These are phyloP conservation scores for Cryptoblepharus egeriae DNA, from an alignment of 2,797 vertebrate genomes.

Conservation along the genomic window DNA sequence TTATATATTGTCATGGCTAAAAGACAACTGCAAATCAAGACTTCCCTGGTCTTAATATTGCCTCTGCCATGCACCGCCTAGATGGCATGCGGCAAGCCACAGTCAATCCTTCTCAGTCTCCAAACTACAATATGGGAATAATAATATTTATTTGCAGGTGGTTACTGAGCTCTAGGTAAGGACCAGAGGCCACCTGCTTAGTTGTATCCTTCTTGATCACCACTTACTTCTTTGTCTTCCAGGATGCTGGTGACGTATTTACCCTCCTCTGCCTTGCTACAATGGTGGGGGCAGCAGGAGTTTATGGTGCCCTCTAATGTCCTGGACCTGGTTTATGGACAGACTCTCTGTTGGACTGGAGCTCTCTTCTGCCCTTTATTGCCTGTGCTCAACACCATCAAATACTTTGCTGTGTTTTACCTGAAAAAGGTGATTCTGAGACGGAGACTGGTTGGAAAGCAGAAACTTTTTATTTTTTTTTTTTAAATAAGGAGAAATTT, in stretches of 20 bases:
- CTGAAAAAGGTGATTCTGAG: constrained; percentile 83
- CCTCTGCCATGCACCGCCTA: no score
- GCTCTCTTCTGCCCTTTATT: constrained; percentile 89
- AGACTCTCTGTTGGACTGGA: constrained; percentile 90
- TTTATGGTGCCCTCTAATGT: constrained; percentile 86
- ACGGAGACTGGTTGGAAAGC: background rate
- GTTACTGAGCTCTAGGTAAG: background rate
- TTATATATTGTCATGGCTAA: no score
- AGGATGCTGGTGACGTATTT: constrained; percentile 10
- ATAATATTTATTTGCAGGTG: no score
- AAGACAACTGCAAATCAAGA: no score
- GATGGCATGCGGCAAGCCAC: no score
- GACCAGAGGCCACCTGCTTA: background rate
- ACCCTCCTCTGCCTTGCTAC: constrained; percentile 72
- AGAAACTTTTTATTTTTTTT: background rate
- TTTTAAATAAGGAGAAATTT: background rate
- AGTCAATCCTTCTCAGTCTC: no score
- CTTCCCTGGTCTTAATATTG: no score
- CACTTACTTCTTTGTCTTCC: background rate
- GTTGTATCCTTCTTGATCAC: background rate
- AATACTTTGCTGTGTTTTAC: constrained; percentile 88
- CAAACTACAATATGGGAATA: no score
- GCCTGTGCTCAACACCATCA: constrained; percentile 86
- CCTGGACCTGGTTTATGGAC: constrained; percentile 86
- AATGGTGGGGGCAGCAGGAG: constrained; percentile 83